These are phyloP conservation scores for Elmis aenea DNA, from an alignment of 2,888 invertebrate genomes.

Conservation along the genomic window DNA sequence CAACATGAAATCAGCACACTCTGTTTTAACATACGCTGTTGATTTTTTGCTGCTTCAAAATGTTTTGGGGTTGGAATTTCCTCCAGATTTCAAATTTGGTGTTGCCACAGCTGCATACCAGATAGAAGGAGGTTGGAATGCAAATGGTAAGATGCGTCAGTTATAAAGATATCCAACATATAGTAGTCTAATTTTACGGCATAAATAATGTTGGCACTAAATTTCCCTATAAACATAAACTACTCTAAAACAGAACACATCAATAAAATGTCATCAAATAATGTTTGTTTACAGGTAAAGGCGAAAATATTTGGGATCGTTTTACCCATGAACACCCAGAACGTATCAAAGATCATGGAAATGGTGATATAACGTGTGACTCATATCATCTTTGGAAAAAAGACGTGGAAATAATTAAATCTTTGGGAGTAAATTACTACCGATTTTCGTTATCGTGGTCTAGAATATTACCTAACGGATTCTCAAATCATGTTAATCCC, in stretches of 20 bases:
- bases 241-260: too few relatives aligned
- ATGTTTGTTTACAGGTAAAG: slow-evolving; percentile 42
- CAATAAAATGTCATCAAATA: too few relatives aligned
- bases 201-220: too few relatives aligned
- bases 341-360: too few relatives aligned
- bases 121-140: slow-evolving; percentile 34
- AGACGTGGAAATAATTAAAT: slow-evolving; percentile 44
- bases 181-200: too few relatives aligned
- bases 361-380: slow-evolving; percentile 18
- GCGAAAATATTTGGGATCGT: slow-evolving; percentile 52
- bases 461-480: slow-evolving; percentile 56
- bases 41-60: too few relatives aligned
- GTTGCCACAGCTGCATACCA: slow-evolving; percentile 39
- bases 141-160: slow-evolving; percentile 22
- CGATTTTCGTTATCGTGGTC: slow-evolving; percentile 62
- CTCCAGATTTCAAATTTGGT: slow-evolving; percentile 35
- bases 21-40: too few relatives aligned
- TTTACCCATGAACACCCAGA: slow-evolving; percentile 48
- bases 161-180: too few relatives aligned
- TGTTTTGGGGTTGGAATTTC: slow-evolving; percentile 23
- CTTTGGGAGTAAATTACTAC: slow-evolving; percentile 52
- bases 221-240: too few relatives aligned
- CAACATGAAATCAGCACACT: too few relatives aligned
- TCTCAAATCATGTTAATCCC: slow-evolving; percentile 52
- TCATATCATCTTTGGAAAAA: slow-evolving; percentile 14